A percentile compares a stretch with the other conserved stretches of the same genome.
Conservation (phyloP, 2,113 vertebrate species). For the Ia io region DNA sequence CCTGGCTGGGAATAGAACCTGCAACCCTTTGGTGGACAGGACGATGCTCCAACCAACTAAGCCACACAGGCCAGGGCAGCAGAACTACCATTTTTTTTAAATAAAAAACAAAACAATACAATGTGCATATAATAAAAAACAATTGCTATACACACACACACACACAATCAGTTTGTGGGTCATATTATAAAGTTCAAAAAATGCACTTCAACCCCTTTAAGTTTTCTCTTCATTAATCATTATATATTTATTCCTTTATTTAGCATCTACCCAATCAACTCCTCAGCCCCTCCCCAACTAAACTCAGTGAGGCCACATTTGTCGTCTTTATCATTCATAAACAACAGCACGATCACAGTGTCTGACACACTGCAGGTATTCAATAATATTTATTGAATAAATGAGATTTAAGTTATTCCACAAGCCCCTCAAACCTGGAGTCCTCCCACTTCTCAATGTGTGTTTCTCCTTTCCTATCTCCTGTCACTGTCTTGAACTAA, state of each 20-base stretch:
- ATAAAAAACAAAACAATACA: slow-evolving; percentile 7
- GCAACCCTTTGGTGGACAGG: no score
- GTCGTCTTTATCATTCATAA: background rate
- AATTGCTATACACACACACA: background rate
- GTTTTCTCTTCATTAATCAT: background rate
- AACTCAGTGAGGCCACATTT: background rate
- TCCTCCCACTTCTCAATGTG: background rate
- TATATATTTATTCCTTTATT: background rate
- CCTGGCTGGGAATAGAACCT: no score
- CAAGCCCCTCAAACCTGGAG: background rate
- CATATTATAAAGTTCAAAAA: background rate
- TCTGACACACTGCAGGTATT: background rate
- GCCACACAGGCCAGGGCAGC: no score
- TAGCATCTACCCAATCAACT: background rate
- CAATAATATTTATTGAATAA: background rate
- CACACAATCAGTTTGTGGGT: background rate
- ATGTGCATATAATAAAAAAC: background rate
- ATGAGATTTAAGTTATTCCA: background rate
- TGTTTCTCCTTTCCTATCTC: background rate
- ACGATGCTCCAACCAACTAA: no score
- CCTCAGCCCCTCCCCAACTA: background rate
- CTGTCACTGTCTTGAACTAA: background rate
- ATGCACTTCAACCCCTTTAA: background rate
- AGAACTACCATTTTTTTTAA: no score
- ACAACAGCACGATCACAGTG: background rate